These are phyloP conservation scores for Cercocebus atys DNA, from an alignment of 2,113 vertebrate species.

Conservation along the genomic window DNA sequence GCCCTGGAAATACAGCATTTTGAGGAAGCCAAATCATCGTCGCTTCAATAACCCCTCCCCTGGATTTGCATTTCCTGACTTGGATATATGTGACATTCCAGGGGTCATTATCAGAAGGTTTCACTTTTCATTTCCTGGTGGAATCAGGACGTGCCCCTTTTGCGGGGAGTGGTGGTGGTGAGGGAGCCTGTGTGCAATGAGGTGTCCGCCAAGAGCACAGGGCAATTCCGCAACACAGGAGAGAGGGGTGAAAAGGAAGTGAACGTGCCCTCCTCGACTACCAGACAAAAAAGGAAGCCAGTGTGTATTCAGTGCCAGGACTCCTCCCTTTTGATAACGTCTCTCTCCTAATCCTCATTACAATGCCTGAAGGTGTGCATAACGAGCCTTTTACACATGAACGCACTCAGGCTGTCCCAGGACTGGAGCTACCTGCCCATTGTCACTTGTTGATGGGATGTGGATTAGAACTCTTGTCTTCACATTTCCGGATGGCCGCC, in stretches of 20 bases:
- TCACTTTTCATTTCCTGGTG: neutral
- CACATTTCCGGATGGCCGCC: neutral
- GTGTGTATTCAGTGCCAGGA: neutral
- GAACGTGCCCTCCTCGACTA: neutral
- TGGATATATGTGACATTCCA: neutral
- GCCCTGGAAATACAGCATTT: neutral
- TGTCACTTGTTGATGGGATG: fast-evolving
- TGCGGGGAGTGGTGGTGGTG: neutral
- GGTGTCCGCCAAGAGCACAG: neutral
- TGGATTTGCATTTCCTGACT: neutral
- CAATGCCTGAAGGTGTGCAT: neutral
- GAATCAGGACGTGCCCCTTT: neutral
- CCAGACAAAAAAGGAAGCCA: neutral
- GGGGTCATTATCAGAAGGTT: neutral
- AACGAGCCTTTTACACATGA: neutral
- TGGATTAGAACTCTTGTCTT: neutral
- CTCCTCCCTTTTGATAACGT: too few species aligned
- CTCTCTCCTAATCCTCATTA: neutral
- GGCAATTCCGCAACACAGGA: fast-evolving
- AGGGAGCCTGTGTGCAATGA: neutral
- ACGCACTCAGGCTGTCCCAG: fast-evolving
- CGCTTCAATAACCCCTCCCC: neutral
- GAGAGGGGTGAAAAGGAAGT: neutral
- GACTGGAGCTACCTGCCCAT: neutral
- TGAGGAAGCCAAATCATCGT: neutral